phyloP scores from a whole-genome alignment of 2,797 vertebrate genomes.

The Amblyraja radiata region DNA sequence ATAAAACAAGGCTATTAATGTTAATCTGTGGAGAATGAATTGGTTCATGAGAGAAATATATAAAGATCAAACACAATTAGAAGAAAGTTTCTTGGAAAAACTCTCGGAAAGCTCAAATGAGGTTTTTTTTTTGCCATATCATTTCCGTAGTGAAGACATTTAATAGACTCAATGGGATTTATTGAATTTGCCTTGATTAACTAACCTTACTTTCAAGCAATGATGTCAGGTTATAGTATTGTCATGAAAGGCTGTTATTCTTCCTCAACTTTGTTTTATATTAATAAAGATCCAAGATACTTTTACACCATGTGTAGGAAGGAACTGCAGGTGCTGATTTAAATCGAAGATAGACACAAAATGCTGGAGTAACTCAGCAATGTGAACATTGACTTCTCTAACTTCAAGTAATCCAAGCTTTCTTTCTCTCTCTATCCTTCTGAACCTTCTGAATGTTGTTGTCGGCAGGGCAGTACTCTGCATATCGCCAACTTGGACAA shows the following conservation, averaged over 20 bases:
- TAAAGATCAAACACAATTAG: not conserved
- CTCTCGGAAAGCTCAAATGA: not conserved
- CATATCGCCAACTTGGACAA: too few species aligned
- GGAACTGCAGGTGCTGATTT: too few species aligned
- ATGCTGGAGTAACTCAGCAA: too few species aligned
- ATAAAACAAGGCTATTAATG: not conserved
- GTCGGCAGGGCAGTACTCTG: too few species aligned
- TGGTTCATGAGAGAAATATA: not conserved
- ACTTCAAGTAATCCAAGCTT: too few species aligned
- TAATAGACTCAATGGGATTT: conserved; percentile 1
- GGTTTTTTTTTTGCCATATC: not conserved
- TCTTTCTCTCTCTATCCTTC: too few species aligned
- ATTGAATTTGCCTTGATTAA: not conserved
- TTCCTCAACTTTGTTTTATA: not conserved
- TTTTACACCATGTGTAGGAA: not conserved
- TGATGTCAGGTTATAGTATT: not conserved
- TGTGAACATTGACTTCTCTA: too few species aligned
- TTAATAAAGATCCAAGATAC: not conserved
- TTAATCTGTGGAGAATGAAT: conserved; percentile 6
- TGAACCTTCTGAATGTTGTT: too few species aligned
- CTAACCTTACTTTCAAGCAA: not conserved
- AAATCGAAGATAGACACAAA: too few species aligned
- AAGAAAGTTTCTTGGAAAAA: not conserved
- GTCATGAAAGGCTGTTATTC: not conserved
- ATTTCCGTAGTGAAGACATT: not conserved